Percentiles rank a stretch among this genome's conserved stretches.
Conservation (phyloP, 2,113 vertebrate genomes). For the Hyperopisus bebe region DNA sequence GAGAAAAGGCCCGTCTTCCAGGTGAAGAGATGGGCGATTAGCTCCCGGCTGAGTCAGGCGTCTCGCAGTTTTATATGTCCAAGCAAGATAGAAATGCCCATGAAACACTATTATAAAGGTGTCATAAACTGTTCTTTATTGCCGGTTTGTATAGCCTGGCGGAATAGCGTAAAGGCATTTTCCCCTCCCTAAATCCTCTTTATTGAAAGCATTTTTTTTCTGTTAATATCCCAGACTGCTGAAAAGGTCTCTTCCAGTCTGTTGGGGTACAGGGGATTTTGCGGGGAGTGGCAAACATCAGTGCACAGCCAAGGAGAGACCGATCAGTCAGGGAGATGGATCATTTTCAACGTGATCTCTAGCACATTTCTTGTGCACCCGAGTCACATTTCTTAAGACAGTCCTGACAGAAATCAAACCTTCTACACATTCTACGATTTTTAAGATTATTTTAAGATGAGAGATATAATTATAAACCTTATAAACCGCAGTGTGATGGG, state of each 20-base stretch:
- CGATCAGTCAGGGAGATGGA: background rate
- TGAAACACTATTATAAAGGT: conserved; percentile 50
- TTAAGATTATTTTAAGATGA: background rate
- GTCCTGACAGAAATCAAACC: background rate
- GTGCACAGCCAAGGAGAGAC: background rate
- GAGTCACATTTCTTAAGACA: background rate
- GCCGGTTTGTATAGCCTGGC: conserved; percentile 57
- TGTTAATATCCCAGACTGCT: conserved; percentile 45
- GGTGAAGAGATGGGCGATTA: conserved; percentile 54
- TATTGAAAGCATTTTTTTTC: conserved; percentile 38
- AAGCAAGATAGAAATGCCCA: conserved; percentile 47
- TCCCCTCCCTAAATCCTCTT: conserved; percentile 55
- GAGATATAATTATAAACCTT: background rate
- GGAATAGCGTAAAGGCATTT: conserved; percentile 64
- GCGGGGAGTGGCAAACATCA: background rate
- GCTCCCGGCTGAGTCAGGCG: conserved; percentile 54
- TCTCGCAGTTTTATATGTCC: conserved; percentile 51
- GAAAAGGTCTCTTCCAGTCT: conserved; percentile 48
- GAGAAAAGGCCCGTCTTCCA: conserved; percentile 37
- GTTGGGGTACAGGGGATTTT: conserved; percentile 15
- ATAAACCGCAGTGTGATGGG: background rate
- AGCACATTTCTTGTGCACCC: background rate
- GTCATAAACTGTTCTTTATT: conserved; percentile 62
- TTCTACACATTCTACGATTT: background rate
- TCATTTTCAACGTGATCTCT: background rate